Percentiles rank a stretch among this genome's conserved stretches.
Evolutionary conservation across 2,797 vertebrate genomes (phyloP).

Genomic region (Gouania willdenowi): DNA sequence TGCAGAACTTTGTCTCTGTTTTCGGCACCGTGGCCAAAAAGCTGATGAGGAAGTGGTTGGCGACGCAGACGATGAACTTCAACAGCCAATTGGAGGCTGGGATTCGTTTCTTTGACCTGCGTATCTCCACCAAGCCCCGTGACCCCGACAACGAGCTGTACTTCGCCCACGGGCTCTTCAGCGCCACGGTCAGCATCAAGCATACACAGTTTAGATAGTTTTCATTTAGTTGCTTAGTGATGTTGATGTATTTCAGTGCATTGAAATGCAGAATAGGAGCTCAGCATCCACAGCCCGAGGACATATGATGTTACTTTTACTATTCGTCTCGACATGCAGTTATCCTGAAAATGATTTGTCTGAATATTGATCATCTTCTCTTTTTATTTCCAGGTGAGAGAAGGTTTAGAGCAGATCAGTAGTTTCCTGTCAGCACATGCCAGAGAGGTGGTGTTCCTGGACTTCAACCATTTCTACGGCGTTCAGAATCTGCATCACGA

Average conservation of each 20-base stretch:
- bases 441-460: constrained; percentile 92
- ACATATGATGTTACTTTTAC: too few relatives aligned
- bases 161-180: constrained; percentile 97
- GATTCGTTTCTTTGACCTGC: constrained; percentile 95
- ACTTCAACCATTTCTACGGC: constrained; percentile 98
- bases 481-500: constrained; percentile 97
- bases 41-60: constrained; percentile 97
- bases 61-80: constrained; percentile 98
- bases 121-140: constrained; percentile 96
- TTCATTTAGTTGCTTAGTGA: constrained; percentile 35
- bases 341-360: background rate
- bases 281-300: constrained; percentile 12
- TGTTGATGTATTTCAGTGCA: constrained; percentile 9
- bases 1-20: constrained; percentile 98
- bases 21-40: constrained; percentile 98
- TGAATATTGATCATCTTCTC: background rate
- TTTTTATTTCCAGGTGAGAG: constrained; percentile 74
- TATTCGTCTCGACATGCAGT: too few relatives aligned
- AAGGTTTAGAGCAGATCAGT: constrained; percentile 94
- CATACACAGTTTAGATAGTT: constrained; percentile 4
- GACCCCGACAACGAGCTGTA: constrained; percentile 96
- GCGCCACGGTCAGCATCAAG: constrained; percentile 78
- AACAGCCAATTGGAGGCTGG: constrained; percentile 90
- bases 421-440: constrained; percentile 85
- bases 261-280: constrained; percentile 6